Conservation (phyloP, 2,888 invertebrate genomes). For the Aquatica leii region DNA sequence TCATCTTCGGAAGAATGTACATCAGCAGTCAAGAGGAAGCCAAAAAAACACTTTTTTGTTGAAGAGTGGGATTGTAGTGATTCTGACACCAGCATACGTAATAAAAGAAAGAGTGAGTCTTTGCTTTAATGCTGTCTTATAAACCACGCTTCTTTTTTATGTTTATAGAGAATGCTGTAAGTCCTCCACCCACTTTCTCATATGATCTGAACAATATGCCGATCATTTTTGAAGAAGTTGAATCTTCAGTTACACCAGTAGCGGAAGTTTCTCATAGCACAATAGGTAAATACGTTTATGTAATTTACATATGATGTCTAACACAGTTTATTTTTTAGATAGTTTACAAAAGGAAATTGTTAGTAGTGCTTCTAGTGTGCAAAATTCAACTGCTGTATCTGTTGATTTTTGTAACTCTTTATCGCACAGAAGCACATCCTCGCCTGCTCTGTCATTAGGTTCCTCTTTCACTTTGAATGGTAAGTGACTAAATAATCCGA, state of each 20-base stretch:
- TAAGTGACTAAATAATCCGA: slow-evolving; percentile 3
- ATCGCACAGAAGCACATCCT: slow-evolving; percentile 5
- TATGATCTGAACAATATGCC: slow-evolving; percentile 5
- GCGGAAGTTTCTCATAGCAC: slow-evolving; percentile 2
- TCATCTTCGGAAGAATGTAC: not conserved
- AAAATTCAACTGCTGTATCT: slow-evolving; percentile 3
- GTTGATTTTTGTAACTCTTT: slow-evolving; percentile 2
- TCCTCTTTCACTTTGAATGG: slow-evolving; percentile 5
- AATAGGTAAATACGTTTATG: slow-evolving; percentile 1
- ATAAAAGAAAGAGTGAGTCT: slow-evolving; percentile 5
- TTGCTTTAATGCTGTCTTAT: slow-evolving; percentile 1
- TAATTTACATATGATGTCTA: not conserved
- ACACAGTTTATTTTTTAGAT: slow-evolving; percentile 3
- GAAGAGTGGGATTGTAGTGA: too few relatives aligned
- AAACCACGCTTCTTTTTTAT: not conserved
- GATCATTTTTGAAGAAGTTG: slow-evolving; percentile 1
- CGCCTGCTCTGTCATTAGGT: slow-evolving; percentile 4
- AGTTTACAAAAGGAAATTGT: slow-evolving; percentile 2
- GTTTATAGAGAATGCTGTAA: slow-evolving; percentile 3
- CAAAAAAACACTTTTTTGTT: too few relatives aligned
- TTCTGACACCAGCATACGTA: too few relatives aligned
- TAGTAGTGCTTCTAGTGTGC: slow-evolving; percentile 2
- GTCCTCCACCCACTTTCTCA: slow-evolving; percentile 2
- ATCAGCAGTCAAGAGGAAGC: slow-evolving; percentile 1
- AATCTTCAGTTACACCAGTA: slow-evolving; percentile 1